These are phyloP conservation scores for Himantopus leucocephalus DNA, from an alignment of 2,113 vertebrate genomes.

Conservation along the genomic window DNA sequence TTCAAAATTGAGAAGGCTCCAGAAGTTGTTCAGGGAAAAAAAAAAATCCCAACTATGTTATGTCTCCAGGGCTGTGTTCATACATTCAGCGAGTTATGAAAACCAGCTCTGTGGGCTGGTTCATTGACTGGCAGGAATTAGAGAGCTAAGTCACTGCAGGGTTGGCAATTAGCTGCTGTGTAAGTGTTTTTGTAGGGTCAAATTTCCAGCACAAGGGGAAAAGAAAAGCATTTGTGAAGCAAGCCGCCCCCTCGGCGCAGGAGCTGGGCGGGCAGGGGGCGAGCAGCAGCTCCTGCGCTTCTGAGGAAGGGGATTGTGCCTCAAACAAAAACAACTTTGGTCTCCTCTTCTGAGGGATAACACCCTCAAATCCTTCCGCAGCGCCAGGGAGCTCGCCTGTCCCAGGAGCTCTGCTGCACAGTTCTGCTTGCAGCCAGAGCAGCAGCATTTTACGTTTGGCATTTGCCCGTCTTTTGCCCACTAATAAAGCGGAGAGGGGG, in stretches of 20 bases:
- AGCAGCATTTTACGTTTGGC: neutral
- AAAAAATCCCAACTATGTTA: neutral
- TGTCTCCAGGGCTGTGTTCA: neutral
- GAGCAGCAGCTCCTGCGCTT: neutral
- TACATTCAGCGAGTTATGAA: neutral
- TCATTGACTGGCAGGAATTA: constrained; percentile 55
- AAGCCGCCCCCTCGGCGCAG: fast-evolving
- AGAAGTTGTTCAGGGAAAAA: neutral
- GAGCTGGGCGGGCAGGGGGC: neutral
- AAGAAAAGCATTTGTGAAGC: neutral
- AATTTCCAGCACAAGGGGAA: constrained; percentile 28
- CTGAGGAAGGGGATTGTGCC: neutral
- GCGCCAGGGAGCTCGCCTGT: fast-evolving
- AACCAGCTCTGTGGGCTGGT: constrained; percentile 25
- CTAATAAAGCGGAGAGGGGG: neutral
- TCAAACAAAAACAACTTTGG: neutral
- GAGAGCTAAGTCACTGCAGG: neutral
- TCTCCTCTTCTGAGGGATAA: neutral
- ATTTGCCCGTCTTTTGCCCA: neutral
- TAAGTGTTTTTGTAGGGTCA: constrained; percentile 33
- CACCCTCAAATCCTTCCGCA: neutral
- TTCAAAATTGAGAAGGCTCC: neutral
- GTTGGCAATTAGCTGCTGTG: constrained; percentile 15
- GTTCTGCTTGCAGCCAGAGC: neutral
- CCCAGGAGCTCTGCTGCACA: neutral